Conservation (phyloP, 2,888 invertebrate species). For the Embidobia sp. region DNA sequence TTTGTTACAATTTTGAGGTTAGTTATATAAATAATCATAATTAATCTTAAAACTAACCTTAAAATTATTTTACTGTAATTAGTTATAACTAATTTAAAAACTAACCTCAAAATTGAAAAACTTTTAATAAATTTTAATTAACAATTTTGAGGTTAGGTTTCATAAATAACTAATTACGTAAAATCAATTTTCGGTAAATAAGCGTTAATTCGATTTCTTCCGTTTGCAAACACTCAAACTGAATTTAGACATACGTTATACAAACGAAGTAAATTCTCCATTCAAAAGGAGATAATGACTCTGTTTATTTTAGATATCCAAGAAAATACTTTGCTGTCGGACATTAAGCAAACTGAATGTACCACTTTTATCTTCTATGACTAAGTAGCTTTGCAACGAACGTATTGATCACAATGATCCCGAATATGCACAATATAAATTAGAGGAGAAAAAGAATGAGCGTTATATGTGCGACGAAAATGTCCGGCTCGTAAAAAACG, state of each 20-base stretch:
- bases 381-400: slow-evolving; percentile 16
- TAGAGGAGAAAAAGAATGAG: neutral
- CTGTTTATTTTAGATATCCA: slow-evolving; percentile 34
- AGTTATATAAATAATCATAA: too few species aligned
- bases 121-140: neutral
- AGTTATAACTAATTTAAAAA: neutral
- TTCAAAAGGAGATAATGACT: slow-evolving; percentile 35
- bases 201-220: slow-evolving; percentile 26
- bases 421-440: neutral
- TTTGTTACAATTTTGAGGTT: too few species aligned
- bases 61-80: too few species aligned
- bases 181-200: slow-evolving; percentile 43
- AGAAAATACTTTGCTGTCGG: slow-evolving; percentile 14
- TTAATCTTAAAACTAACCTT: too few species aligned
- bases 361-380: slow-evolving; percentile 17
- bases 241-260: slow-evolving; percentile 29
- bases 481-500: too few species aligned
- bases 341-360: slow-evolving; percentile 18
- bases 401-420: neutral
- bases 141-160: neutral
- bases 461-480: too few species aligned
- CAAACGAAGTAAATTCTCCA: slow-evolving; percentile 26
- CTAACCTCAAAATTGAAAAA: neutral
- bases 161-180: slow-evolving; percentile 16
- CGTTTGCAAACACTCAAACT: slow-evolving; percentile 38